Percentiles rank a stretch among this genome's conserved stretches.
Evolutionary conservation across 2,888 invertebrate species (phyloP).

Genomic region (Netelia melanura): DNA sequence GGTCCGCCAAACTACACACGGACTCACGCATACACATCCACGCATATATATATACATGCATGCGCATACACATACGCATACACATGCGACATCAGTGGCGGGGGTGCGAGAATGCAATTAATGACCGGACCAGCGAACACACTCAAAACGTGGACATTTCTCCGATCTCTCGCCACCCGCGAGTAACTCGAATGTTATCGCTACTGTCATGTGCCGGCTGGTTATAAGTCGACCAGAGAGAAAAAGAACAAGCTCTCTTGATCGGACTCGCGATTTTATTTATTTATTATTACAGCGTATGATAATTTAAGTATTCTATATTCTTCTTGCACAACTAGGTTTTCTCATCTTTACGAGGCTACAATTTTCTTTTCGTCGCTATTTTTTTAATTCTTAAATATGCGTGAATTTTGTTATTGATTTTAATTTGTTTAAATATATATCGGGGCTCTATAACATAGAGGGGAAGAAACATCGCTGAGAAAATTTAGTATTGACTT

Average conservation of each 20-base stretch:
- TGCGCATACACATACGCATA: background rate
- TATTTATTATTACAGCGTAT: too few relatives aligned
- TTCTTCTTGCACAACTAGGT: too few relatives aligned
- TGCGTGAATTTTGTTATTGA: too few relatives aligned
- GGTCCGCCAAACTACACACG: constrained; percentile 6
- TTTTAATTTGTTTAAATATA: too few relatives aligned
- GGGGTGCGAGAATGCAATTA: constrained; percentile 72
- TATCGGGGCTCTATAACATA: too few relatives aligned
- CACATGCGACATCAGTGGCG: constrained; percentile 37
- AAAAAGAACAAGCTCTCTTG: background rate
- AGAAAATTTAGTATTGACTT: too few relatives aligned
- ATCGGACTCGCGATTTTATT: too few relatives aligned
- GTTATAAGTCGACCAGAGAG: background rate
- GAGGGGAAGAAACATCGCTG: too few relatives aligned
- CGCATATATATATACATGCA: background rate
- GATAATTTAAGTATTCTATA: too few relatives aligned
- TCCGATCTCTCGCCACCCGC: constrained; percentile 51
- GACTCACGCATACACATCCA: constrained; percentile 1
- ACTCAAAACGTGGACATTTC: constrained; percentile 54
- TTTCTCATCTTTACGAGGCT: too few relatives aligned
- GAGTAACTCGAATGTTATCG: background rate
- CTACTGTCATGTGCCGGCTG: background rate
- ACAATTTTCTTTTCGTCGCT: too few relatives aligned
- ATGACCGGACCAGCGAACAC: constrained; percentile 69
- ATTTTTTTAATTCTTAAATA: too few relatives aligned